A percentile compares a stretch with the other conserved stretches of the same genome.
phyloP scores from a whole-genome alignment of 1,140 invertebrate species.

The Planococcus citri region DNA sequence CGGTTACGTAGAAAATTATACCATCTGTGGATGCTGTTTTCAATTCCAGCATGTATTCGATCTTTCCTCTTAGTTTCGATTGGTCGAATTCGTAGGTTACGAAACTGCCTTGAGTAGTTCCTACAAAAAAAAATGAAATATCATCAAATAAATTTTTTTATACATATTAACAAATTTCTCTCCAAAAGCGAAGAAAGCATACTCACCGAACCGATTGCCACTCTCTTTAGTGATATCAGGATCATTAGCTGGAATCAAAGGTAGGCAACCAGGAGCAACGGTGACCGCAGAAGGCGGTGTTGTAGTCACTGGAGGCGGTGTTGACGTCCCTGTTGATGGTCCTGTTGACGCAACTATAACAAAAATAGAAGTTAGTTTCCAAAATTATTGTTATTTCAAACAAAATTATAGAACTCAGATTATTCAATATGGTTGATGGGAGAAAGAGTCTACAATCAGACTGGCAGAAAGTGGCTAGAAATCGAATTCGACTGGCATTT shows the following conservation, averaged over 20 bases:
- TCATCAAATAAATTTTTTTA: too few relatives aligned
- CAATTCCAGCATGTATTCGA: constrained; percentile 67
- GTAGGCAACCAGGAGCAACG: constrained; percentile 24
- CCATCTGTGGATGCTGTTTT: constrained; percentile 66
- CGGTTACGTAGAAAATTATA: constrained; percentile 69
- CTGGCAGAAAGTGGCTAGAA: too few relatives aligned
- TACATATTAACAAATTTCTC: too few relatives aligned
- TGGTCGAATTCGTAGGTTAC: background rate
- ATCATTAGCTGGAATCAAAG: constrained; percentile 27
- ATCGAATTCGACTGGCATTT: too few relatives aligned
- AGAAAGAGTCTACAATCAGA: too few relatives aligned
- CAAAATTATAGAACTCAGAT: too few relatives aligned
- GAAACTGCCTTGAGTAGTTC: background rate
- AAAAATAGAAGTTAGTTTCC: background rate
- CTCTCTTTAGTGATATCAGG: constrained; percentile 24
- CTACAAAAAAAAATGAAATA: background rate
- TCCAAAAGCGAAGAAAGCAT: background rate
- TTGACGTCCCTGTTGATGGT: background rate
- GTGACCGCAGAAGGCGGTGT: constrained; percentile 10
- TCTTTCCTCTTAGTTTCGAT: constrained; percentile 28
- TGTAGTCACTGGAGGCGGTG: background rate
- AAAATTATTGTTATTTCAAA: too few relatives aligned
- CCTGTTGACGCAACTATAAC: too few relatives aligned
- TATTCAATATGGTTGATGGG: too few relatives aligned
- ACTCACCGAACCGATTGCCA: constrained; percentile 40